Conservation (phyloP, 1,140 invertebrate species). For the Drosophila sulfurigaster region DNA sequence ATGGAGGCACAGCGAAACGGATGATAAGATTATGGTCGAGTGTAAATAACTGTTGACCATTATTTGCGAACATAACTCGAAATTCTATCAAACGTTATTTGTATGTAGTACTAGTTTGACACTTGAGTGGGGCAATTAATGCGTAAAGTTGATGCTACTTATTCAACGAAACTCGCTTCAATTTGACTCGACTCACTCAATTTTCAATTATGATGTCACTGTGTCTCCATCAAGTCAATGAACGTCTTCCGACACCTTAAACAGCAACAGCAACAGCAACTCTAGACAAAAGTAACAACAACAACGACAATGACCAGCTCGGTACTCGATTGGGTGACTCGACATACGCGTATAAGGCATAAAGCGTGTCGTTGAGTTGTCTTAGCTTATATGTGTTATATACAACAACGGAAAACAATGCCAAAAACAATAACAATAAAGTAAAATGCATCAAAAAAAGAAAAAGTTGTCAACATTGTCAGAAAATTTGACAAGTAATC, state of each 20-base stretch:
- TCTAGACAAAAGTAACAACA: constrained; percentile 26
- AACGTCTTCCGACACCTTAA: constrained; percentile 76
- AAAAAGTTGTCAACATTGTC: constrained; percentile 17
- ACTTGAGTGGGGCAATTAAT: constrained; percentile 32
- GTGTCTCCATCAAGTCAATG: constrained; percentile 59
- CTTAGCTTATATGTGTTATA: constrained; percentile 35
- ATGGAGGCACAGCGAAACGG: constrained; percentile 18
- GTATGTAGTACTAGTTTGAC: constrained; percentile 18
- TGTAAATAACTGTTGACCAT: constrained; percentile 24
- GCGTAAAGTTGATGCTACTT: constrained; percentile 16
- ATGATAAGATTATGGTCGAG: constrained; percentile 42
- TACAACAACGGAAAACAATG: constrained; percentile 46
- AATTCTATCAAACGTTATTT: constrained; percentile 5
- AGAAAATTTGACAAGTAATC: constrained; percentile 47
- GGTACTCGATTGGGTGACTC: constrained; percentile 38
- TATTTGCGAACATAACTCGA: constrained; percentile 19
- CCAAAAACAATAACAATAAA: constrained; percentile 45
- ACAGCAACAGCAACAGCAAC: constrained; percentile 27
- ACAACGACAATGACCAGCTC: constrained; percentile 43
- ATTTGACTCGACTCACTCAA: constrained; percentile 18
- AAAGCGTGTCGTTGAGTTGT: constrained; percentile 60
- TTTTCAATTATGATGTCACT: constrained; percentile 80
- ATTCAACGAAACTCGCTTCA: constrained; percentile 10
- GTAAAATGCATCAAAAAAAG: constrained; percentile 21
- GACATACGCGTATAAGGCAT: constrained; percentile 54